A percentile compares a stretch with the other conserved stretches of the same genome.
Evolutionary conservation across 1,140 invertebrate genomes (phyloP).

Genomic region (Parapsyche elsis): DNA sequence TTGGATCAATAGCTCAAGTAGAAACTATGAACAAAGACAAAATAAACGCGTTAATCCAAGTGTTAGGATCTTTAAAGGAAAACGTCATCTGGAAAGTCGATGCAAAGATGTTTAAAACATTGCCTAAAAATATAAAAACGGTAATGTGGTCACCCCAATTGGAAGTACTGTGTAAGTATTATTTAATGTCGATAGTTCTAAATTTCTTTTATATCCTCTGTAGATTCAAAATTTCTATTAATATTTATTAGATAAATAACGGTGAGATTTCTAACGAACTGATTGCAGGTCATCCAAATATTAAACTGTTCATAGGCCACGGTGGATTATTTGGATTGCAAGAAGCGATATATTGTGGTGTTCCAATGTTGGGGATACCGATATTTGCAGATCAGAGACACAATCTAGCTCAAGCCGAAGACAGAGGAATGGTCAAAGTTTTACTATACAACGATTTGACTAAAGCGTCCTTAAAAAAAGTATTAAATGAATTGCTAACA

Average conservation of each 20-base stretch:
- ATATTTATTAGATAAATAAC: no score
- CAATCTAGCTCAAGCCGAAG: slow-evolving; percentile 60
- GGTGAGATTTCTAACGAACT: background rate
- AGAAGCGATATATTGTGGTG: slow-evolving; percentile 70
- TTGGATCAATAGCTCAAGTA: slow-evolving; percentile 60
- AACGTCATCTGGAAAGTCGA: slow-evolving; percentile 74
- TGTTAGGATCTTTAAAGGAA: slow-evolving; percentile 70
- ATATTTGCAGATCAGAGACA: slow-evolving; percentile 68
- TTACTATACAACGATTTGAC: slow-evolving; percentile 59
- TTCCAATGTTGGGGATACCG: slow-evolving; percentile 71
- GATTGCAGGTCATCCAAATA: slow-evolving; percentile 61
- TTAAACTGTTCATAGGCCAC: slow-evolving; percentile 70
- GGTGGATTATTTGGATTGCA: slow-evolving; percentile 71
- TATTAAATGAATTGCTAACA: slow-evolving; percentile 58
- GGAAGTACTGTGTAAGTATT: slow-evolving; percentile 66
- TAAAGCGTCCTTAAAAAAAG: slow-evolving; percentile 56
- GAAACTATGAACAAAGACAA: slow-evolving; percentile 58
- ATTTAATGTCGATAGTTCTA: slow-evolving; percentile 59
- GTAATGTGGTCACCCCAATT: slow-evolving; percentile 77
- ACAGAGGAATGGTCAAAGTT: slow-evolving; percentile 59
- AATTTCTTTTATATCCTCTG: no score
- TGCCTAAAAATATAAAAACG: slow-evolving; percentile 71
- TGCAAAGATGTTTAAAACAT: slow-evolving; percentile 58
- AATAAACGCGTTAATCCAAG: slow-evolving; percentile 64
- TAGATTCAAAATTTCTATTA: no score